Conservation (phyloP, 2,797 vertebrate genomes). For the Sebastolobus altivelis region DNA sequence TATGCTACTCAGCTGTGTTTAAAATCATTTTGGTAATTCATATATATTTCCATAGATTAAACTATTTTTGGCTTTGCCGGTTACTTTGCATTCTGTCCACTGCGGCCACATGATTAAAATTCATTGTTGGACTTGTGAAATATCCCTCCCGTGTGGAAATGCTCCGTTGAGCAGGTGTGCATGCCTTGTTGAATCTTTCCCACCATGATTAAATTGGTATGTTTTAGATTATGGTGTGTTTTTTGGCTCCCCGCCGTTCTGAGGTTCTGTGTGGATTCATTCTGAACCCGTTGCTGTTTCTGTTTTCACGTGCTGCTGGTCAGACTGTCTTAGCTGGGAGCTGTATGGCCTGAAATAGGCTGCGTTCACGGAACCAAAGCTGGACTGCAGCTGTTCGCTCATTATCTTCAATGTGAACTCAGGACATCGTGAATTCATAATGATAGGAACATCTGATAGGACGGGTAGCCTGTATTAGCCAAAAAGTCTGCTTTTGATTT, state of each 20-base stretch:
- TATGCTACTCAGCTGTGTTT: constrained; percentile 38
- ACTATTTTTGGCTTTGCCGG: constrained; percentile 50
- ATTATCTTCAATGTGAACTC: constrained; percentile 55
- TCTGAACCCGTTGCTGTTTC: constrained; percentile 62
- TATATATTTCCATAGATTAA: constrained; percentile 46
- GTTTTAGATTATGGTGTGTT: constrained; percentile 80
- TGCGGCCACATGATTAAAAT: constrained; percentile 63
- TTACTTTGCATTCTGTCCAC: constrained; percentile 59
- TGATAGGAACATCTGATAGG: constrained; percentile 57
- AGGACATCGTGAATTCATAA: constrained; percentile 68
- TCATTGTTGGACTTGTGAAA: constrained; percentile 64
- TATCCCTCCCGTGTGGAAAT: constrained; percentile 62
- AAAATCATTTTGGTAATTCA: constrained; percentile 34
- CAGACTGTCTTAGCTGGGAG: constrained; percentile 55
- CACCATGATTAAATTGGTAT: constrained; percentile 73
- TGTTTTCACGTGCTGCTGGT: constrained; percentile 65
- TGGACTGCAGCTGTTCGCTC: constrained; percentile 71
- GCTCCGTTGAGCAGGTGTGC: constrained; percentile 76
- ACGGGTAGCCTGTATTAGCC: constrained; percentile 9
- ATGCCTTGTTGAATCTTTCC: constrained; percentile 65
- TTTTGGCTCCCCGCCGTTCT: constrained; percentile 68
- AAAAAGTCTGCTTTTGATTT: constrained; percentile 45
- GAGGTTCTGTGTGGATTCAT: constrained; percentile 66
- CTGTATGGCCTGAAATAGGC: constrained; percentile 39
- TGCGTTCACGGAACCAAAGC: constrained; percentile 44